Evolutionary conservation across 2,113 vertebrate genomes (phyloP).

Genomic region (Mastomys natalensis): DNA sequence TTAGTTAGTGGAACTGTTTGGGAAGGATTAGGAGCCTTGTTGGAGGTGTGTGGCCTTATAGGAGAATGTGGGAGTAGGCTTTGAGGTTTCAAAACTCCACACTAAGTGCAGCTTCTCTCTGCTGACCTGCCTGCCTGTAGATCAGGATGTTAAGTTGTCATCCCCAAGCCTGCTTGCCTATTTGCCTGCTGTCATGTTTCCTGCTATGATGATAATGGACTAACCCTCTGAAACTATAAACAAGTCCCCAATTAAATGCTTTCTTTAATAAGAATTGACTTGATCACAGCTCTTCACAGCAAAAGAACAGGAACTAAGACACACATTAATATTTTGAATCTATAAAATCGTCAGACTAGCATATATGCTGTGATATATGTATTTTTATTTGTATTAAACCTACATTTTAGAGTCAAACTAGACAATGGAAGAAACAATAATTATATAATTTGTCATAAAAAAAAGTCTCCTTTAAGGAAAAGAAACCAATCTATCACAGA

Average conservation of each 20-base stretch:
- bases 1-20: not conserved
- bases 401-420: conserved; percentile 33
- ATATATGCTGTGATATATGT: conserved; percentile 21
- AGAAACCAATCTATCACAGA: conserved; percentile 20
- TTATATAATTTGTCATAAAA: not conserved
- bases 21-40: not conserved
- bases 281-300: not conserved
- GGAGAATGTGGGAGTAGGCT: not conserved
- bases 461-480: conserved; percentile 26
- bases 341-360: conserved; percentile 14
- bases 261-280: not conserved
- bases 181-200: not conserved
- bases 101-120: not conserved
- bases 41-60: not conserved
- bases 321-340: not conserved
- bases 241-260: not conserved
- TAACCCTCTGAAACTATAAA: not conserved
- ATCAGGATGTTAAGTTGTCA: not conserved
- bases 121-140: too few species aligned
- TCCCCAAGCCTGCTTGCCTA: not conserved
- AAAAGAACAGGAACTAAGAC: not conserved
- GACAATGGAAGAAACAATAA: conserved; percentile 32
- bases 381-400: conserved; percentile 56
- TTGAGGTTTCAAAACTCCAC: not conserved
- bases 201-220: not conserved